phyloP scores from a whole-genome alignment of 2,797 vertebrate species.

The Siniperca undulata region DNA sequence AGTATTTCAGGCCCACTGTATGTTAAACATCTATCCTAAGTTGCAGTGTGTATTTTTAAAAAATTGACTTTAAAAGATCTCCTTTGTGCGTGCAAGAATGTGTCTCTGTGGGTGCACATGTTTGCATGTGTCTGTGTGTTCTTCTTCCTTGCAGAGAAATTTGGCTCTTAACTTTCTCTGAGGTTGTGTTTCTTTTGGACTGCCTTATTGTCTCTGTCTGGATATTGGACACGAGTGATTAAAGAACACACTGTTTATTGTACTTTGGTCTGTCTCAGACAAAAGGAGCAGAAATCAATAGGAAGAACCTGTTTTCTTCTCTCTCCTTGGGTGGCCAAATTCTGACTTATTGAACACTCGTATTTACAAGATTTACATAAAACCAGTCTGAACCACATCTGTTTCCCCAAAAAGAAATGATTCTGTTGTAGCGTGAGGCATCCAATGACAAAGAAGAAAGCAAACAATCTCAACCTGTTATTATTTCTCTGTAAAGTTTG shows the following conservation, averaged over 20 bases:
- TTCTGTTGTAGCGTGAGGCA: constrained; percentile 15
- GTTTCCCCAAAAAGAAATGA: background rate
- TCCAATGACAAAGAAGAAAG: constrained; percentile 20
- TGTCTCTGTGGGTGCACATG: background rate
- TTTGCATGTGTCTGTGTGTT: background rate
- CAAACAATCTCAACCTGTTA: constrained; percentile 25
- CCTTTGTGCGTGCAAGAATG: background rate
- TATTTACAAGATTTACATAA: constrained; percentile 30
- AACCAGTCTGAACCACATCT: constrained; percentile 14
- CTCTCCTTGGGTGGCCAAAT: constrained; percentile 28
- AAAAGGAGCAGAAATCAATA: constrained; percentile 62
- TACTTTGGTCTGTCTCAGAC: constrained; percentile 39
- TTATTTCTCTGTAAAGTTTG: constrained; percentile 41
- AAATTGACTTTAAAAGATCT: background rate
- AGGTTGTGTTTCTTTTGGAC: constrained; percentile 16
- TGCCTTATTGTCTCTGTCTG: constrained; percentile 23
- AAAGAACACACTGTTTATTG: constrained; percentile 38
- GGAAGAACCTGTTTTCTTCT: constrained; percentile 41
- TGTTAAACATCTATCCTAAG: background rate
- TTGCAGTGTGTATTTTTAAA: background rate
- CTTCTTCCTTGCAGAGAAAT: constrained; percentile 23
- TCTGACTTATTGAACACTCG: constrained; percentile 41
- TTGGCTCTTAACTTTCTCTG: background rate
- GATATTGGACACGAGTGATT: constrained; percentile 16
- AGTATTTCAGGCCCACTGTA: background rate